These are phyloP conservation scores for Myotis yumanensis DNA, from an alignment of 2,113 vertebrate species.

Conservation along the genomic window DNA sequence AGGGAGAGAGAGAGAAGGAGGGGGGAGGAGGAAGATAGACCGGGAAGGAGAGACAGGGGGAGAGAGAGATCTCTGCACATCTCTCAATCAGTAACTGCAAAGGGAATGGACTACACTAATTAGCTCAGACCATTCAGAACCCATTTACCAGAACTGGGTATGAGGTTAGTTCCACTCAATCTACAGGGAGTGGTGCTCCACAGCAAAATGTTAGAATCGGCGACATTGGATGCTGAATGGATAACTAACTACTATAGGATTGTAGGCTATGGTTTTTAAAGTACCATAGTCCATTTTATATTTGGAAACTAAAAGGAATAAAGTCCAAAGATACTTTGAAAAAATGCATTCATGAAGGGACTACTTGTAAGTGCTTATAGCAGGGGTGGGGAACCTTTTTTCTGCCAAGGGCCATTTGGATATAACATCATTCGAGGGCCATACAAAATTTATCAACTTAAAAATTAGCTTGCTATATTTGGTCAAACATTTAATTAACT, in stretches of 20 bases:
- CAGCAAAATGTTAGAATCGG: background rate
- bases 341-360: background rate
- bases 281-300: background rate
- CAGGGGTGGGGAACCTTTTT: no score
- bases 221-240: no score
- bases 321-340: background rate
- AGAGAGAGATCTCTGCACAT: no score
- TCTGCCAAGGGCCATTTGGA: no score
- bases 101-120: background rate
- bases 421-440: no score
- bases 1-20: background rate
- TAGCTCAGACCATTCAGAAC: background rate
- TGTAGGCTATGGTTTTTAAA: background rate
- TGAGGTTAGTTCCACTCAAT: background rate
- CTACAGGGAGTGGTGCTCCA: background rate
- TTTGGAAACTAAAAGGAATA: background rate
- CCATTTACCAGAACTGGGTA: no score
- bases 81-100: background rate
- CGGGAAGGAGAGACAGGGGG: no score
- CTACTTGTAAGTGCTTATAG: background rate
- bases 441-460: no score
- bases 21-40: background rate
- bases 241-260: background rate
- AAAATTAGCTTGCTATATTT: no score
- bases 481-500: no score